A percentile compares a stretch with the other conserved stretches of the same genome.
These are phyloP conservation scores for Temnothorax longispinosus DNA, from an alignment of 1,140 invertebrate species.

Conservation along the genomic window DNA sequence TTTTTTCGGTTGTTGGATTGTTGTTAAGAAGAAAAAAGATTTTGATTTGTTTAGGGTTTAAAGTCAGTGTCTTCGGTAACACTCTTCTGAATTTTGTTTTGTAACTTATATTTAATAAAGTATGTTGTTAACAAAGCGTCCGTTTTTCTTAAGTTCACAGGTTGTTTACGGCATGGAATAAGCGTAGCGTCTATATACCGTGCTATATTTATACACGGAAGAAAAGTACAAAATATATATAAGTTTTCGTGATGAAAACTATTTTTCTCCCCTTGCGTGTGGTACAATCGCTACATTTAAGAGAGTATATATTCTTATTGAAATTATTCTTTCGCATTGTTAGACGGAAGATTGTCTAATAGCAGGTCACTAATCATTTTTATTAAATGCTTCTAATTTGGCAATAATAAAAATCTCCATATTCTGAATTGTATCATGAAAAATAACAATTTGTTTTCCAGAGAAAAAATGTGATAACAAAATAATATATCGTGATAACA, in stretches of 20 bases:
- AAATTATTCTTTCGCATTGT: neutral
- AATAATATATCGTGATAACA: neutral
- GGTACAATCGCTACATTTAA: conserved; percentile 11
- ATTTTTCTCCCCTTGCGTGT: conserved; percentile 12
- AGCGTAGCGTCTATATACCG: conserved; percentile 12
- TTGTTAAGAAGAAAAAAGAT: conserved; percentile 39
- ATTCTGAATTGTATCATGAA: neutral
- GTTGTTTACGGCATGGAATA: conserved; percentile 40
- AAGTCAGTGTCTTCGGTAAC: conserved; percentile 43
- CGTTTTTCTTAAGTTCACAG: conserved; percentile 15
- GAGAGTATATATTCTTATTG: neutral
- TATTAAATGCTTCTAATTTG: neutral
- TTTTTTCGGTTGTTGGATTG: conserved; percentile 61
- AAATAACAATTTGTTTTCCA: neutral
- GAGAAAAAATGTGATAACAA: neutral
- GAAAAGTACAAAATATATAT: conserved; percentile 66
- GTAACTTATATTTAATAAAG: conserved; percentile 72
- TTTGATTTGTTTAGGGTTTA: conserved; percentile 6
- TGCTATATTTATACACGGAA: conserved; percentile 42
- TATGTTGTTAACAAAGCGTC: conserved; percentile 64
- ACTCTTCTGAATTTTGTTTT: conserved; percentile 63
- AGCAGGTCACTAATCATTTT: neutral
- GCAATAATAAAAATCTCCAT: neutral
- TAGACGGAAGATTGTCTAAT: conserved; percentile 36
- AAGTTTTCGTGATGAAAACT: conserved; percentile 19